Base-by-base conservation (phyloP, 1,140 invertebrate genomes). In the Sitobion miscanthi region DNA sequence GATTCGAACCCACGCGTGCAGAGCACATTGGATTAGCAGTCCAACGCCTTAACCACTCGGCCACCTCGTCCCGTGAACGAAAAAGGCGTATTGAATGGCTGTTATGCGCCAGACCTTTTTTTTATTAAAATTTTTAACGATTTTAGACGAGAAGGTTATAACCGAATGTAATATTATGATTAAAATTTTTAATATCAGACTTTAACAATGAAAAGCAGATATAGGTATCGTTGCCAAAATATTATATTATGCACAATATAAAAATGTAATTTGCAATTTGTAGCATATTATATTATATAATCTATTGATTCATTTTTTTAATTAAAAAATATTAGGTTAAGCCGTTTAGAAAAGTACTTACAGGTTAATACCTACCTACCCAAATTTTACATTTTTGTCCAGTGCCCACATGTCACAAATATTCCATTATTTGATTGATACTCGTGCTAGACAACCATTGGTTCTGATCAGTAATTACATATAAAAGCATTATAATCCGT, bases 1-100 rank as follows among this genome's bases (percentile, higher is more conserved):
- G 97, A 97, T 97, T 97, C 97, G 97, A 97, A 97, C 97, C 97
- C 97, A 97, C 97, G 97, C 97, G 97, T 97, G 97, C 96, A 96
- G 96, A 96, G 96, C 96, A 96, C 96, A 96, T 96, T 96, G 96
- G 96, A 96, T 96, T 97, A 97, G 97, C 97, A 97, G 97, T 97
- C 97, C 97, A 97, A 97, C 97, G 97, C 97, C 97, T 97, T 97
- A 97, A 97, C 97, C 97, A 97, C 97, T 97, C 97, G 97, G 97
- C 97, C 97, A 97, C 97, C 97, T 97, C 97, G 97, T 97, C 97
- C 94, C 94, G 94, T 94, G 94, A 87, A 2, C 0, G 6, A 3
- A 38, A 93, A 21, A 9, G 23, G 17, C 45, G n/a, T 82, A 30
- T 11, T 21, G 42, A 7, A 52, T 47, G 30, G 6, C 69, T 92